Evolutionary conservation across 2,888 invertebrate species (phyloP).

Genomic region (Drosophila paramelanica): DNA sequence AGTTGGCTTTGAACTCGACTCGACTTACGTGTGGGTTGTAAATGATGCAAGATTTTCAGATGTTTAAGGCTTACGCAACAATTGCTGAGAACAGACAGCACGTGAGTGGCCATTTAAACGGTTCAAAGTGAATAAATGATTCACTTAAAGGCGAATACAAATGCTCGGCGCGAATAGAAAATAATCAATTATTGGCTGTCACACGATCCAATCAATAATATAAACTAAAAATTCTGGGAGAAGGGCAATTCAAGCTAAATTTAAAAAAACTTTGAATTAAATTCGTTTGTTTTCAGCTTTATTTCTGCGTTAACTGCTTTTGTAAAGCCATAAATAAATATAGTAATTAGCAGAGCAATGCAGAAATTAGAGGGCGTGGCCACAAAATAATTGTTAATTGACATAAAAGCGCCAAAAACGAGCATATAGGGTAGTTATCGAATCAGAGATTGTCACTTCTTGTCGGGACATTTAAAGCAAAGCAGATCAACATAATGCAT

Average conservation of each 20-base stretch:
- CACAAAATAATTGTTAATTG: conserved; percentile 52
- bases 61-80: conserved; percentile 33
- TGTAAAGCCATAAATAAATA: conserved; percentile 29
- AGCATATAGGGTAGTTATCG: background rate
- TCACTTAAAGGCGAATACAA: conserved; percentile 54
- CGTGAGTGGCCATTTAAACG: conserved; percentile 2
- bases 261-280: background rate
- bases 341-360: conserved; percentile 52
- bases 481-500: background rate
- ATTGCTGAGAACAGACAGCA: conserved; percentile 15
- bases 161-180: conserved; percentile 37
- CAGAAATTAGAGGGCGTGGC: conserved; percentile 46
- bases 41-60: conserved; percentile 60
- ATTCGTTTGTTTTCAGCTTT: background rate
- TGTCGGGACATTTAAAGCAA: background rate
- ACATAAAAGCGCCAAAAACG: conserved; percentile 30
- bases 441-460: background rate
- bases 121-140: conserved; percentile 35
- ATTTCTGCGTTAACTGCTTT: conserved; percentile 5
- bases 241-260: background rate
- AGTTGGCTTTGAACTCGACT: conserved; percentile 50
- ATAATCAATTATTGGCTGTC: conserved; percentile 63
- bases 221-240: background rate
- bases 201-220: conserved; percentile 49
- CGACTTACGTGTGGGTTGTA: conserved; percentile 52